Base-by-base conservation (phyloP, 2,797 vertebrate species). In the Micrastur ruficollis region DNA sequence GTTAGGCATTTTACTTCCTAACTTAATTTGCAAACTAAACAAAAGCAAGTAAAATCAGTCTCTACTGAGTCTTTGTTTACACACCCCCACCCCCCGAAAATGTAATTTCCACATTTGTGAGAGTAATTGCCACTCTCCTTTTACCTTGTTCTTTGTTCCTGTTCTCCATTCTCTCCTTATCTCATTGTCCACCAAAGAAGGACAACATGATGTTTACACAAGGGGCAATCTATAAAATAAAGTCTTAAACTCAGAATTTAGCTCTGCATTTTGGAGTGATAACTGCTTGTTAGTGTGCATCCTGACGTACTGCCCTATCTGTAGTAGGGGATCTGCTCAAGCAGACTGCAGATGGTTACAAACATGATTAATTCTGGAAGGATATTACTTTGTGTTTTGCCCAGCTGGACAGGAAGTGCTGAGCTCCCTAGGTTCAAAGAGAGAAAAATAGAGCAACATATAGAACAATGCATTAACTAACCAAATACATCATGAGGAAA, bases 371-470 rank as follows among this genome's bases (percentile, higher is more conserved):
- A 20, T 80, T 83, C 31, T 94, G 89, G 42, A 74, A 94, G 74
- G 76, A 89, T 78, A 44, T 95, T 55, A 83, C 73, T 68, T 65
- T 62, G 40, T 93, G 92, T 13, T 95, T 81, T 91, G 74, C 32
- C 73, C 91, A 96, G 86, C 92, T 97, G 94, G 79, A 46, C 73
- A 86, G 96, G 95, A 97, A 96, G 58, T 20, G 17, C 84, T 84
- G 71, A 89, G 66, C 38, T 91, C 89, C 40, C 42, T 70, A 52
- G 44, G 81, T 42, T 94, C 55, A 49, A 81, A 80, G 58, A 55
- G 26, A 59, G 63, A 44, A 94, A 94, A 94, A 82, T 71, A 94
- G 0, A 89, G 75, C 72, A 90, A 38, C 27, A 1, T 27, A 27
- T 6, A 81, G 84, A 96, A 93, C 93, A 95, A 95, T 92, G 61